Evolutionary conservation across 2,113 vertebrate genomes (phyloP).

Genomic region (Dascyllus trimaculatus): DNA sequence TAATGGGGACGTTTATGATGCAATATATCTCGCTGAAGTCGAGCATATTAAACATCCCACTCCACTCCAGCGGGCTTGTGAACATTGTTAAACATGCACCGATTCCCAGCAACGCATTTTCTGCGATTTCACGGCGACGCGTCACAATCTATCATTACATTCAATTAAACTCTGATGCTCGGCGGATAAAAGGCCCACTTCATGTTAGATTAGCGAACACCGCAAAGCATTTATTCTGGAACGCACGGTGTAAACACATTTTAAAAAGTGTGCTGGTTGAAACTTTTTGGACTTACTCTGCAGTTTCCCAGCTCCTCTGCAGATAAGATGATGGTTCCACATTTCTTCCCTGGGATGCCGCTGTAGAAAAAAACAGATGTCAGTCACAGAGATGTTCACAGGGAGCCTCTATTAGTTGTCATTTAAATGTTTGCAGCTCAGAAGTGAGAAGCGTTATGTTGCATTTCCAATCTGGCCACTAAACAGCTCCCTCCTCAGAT

Average conservation of each 20-base stretch:
- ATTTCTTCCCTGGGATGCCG: constrained; percentile 93
- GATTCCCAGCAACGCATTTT: neutral
- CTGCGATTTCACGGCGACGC: constrained; percentile 21
- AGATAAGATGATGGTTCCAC: constrained; percentile 92
- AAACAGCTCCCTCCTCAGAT: neutral
- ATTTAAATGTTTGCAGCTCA: neutral
- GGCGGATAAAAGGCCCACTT: constrained; percentile 19
- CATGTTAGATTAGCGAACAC: constrained; percentile 10
- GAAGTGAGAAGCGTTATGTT: neutral
- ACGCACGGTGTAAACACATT: neutral
- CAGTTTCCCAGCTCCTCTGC: constrained; percentile 96
- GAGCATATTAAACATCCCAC: constrained; percentile 47
- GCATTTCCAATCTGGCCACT: neutral
- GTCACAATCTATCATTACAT: constrained; percentile 23
- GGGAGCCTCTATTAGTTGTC: neutral
- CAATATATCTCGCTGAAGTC: constrained; percentile 46
- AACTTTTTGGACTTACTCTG: constrained; percentile 86
- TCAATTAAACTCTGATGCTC: constrained; percentile 27
- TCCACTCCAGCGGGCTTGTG: constrained; percentile 34
- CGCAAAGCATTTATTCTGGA: constrained; percentile 25
- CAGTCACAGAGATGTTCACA: constrained; percentile 20
- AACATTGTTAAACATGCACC: constrained; percentile 30
- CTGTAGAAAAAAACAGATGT: constrained; percentile 78
- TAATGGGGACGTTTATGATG: constrained; percentile 54
- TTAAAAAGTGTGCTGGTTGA: neutral